Evolutionary conservation across 2,797 vertebrate genomes (phyloP), one percentile per base, ranked within the genome.

Genomic region (Phataginus tetradactyla): DNA sequence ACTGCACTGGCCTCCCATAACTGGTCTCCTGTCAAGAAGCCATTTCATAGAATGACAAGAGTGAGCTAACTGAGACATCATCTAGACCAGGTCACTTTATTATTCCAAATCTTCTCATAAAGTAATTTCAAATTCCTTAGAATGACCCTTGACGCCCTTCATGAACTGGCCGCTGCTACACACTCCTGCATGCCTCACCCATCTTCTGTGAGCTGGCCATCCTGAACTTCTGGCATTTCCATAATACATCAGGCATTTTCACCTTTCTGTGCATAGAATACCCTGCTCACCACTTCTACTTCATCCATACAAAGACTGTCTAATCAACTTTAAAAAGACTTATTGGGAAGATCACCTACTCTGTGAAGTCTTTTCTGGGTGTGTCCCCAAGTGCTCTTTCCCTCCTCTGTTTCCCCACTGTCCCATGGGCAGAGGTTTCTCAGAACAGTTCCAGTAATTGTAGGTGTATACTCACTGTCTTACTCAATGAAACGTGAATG

Each of bases 281-380:
- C 91, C 34, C 8, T 37, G 49, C 37, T 75, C 12, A 17, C 12
- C 32, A 55, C 57, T 79, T 78, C n/a, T 71, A 10, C 29, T 51
- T 96, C 45, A 78, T 93, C 63, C 18, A 68, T 74, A 71, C 34
- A 29, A 57, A 92, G 6, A 96, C 59, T 75, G 68, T 75, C 77
- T 86, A 51, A 25, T 89, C 29, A 18, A 79, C 69, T 84, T 93
- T 37, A 37, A 87, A 21, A 66, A 91, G 84, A 84, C 45, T 95
- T 79, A 80, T 37, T 83, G 14, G 74, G 42, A 74, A 78, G 69
- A 55, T 51, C 32, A 72, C 37, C 29, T 81, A 14, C 25, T 91
- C 57, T 94, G 14, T 53, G 42, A 92, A 87, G 27, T 90, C 51
- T 92, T 94, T 83, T 94, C 85, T 87, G 74, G 29, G 10, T 87